Evolutionary conservation across 2,113 vertebrate genomes (phyloP).

Genomic region (Rhinoderma darwinii): DNA sequence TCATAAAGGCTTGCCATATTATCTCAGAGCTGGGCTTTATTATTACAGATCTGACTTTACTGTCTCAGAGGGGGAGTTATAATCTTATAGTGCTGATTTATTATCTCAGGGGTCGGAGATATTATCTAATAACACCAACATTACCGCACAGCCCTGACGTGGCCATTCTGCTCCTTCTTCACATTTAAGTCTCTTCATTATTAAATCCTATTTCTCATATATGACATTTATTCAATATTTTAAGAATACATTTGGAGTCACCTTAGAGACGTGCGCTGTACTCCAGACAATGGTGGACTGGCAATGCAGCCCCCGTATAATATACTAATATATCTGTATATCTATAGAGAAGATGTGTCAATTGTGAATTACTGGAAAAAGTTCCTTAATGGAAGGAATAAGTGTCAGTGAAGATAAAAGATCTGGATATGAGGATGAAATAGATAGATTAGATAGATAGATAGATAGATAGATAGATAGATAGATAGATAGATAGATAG

Average conservation of each 20-base stretch:
- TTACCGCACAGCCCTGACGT: too few relatives aligned
- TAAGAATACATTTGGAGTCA: too few relatives aligned
- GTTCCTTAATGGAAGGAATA: background rate
- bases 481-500: constrained; percentile 16
- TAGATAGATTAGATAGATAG: background rate
- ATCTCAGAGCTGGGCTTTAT: background rate
- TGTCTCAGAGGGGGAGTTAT: background rate
- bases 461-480: constrained; percentile 3
- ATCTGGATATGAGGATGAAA: background rate
- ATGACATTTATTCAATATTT: too few relatives aligned
- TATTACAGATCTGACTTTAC: too few relatives aligned
- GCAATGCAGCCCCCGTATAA: background rate
- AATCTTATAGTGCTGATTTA: background rate
- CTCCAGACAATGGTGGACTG: too few relatives aligned
- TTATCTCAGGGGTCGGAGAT: background rate
- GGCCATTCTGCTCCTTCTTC: too few relatives aligned
- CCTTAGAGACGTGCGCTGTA: too few relatives aligned
- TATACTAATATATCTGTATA: too few relatives aligned
- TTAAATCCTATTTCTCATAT: too few relatives aligned
- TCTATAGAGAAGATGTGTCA: background rate
- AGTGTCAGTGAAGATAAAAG: background rate
- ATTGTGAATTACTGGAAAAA: background rate
- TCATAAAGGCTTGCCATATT: too few relatives aligned
- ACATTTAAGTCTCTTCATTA: too few relatives aligned
- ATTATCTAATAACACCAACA: too few relatives aligned